phyloP scores from a whole-genome alignment of 2,888 invertebrate species.

The Sialis lutaria region DNA sequence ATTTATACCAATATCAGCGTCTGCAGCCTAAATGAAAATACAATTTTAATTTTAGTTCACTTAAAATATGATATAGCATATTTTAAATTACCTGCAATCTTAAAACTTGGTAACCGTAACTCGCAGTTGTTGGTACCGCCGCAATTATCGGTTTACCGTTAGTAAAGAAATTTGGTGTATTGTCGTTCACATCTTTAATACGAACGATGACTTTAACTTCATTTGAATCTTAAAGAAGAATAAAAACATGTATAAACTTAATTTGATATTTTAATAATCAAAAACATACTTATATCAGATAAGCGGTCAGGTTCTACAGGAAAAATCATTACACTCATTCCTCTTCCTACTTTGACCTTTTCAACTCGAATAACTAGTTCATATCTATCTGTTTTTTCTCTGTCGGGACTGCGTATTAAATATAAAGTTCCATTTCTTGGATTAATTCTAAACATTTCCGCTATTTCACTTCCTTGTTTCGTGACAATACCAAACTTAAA shows the following conservation, averaged over 20 bases:
- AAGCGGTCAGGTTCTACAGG: constrained; percentile 56
- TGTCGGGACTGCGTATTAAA: constrained; percentile 54
- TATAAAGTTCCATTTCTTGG: constrained; percentile 58
- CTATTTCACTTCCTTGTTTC: constrained; percentile 37
- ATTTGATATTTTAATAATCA: neutral
- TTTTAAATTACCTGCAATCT: constrained; percentile 39
- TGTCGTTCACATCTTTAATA: constrained; percentile 69
- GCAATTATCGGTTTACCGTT: constrained; percentile 65
- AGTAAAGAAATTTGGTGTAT: constrained; percentile 57
- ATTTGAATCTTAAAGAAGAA: constrained; percentile 28
- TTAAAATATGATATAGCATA: neutral
- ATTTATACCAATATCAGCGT: constrained; percentile 58
- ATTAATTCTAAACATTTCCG: constrained; percentile 54
- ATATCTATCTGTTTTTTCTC: constrained; percentile 51
- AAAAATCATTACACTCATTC: constrained; percentile 57
- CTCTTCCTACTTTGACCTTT: constrained; percentile 38
- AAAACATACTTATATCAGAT: constrained; percentile 40
- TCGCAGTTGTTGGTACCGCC: constrained; percentile 63
- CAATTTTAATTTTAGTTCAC: constrained; percentile 6
- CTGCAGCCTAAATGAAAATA: constrained; percentile 38
- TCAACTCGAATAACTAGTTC: constrained; percentile 35
- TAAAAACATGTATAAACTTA: neutral
- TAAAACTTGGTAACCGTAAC: constrained; percentile 67
- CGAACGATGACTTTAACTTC: constrained; percentile 66
- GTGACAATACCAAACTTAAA: constrained; percentile 46